phyloP scores from a whole-genome alignment of 2,888 invertebrate genomes.

The Neocrepidodera transversa region DNA sequence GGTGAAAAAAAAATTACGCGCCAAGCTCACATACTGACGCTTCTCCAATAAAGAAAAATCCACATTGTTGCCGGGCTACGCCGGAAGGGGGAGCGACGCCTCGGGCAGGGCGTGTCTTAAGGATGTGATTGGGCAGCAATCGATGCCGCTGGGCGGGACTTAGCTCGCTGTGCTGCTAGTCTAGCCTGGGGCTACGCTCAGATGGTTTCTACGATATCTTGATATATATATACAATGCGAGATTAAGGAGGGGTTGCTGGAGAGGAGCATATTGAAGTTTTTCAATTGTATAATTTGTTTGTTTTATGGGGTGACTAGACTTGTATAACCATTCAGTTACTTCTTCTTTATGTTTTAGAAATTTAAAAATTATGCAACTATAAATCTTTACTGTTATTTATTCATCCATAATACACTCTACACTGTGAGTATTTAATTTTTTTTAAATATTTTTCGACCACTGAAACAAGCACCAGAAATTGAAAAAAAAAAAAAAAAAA shows the following conservation, averaged over 20 bases:
- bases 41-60: slow-evolving; percentile 4
- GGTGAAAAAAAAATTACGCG: not conserved
- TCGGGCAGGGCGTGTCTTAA: slow-evolving; percentile 57
- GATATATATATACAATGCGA: slow-evolving; percentile 15
- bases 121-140: slow-evolving; percentile 55
- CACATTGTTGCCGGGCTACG: not conserved
- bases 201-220: slow-evolving; percentile 21
- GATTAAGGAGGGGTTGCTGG: slow-evolving; percentile 7
- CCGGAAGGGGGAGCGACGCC: slow-evolving; percentile 43
- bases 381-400: too few relatives aligned
- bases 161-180: slow-evolving; percentile 50
- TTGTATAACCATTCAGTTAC: too few relatives aligned
- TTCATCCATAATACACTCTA: too few relatives aligned
- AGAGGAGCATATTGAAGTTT: slow-evolving; percentile 29
- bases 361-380: too few relatives aligned
- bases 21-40: slow-evolving; percentile 3
- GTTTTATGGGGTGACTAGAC: slow-evolving; percentile 19
- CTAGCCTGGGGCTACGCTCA: slow-evolving; percentile 54
- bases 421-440: too few relatives aligned
- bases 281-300: slow-evolving; percentile 33
- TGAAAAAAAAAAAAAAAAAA: too few relatives aligned
- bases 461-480: too few relatives aligned
- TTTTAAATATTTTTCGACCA: too few relatives aligned
- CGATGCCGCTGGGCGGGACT: slow-evolving; percentile 54
- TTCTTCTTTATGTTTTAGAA: too few relatives aligned